Evolutionary conservation across 2,113 vertebrate genomes (phyloP).

Genomic region (Dinomys branickii): DNA sequence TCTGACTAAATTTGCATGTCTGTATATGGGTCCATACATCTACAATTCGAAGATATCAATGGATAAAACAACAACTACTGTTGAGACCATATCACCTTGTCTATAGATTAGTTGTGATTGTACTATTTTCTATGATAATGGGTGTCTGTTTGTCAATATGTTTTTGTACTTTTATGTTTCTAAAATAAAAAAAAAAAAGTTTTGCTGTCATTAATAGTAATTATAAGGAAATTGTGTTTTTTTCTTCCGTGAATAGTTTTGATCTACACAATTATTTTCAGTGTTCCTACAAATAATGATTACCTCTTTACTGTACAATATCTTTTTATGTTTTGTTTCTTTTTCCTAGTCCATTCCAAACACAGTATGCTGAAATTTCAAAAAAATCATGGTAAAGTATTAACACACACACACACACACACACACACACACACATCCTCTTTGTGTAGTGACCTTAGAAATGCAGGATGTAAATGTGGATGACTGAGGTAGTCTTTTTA

Average conservation of each 20-base stretch:
- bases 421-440: background rate
- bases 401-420: background rate
- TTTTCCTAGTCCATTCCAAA: background rate
- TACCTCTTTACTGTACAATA: background rate
- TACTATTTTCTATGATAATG: too few species aligned
- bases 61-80: too few species aligned
- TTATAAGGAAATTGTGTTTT: background rate
- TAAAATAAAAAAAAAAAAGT: too few species aligned
- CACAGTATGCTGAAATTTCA: background rate
- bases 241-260: slow-evolving; percentile 50
- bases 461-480: background rate
- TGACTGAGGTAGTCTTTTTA: background rate
- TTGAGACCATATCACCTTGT: too few species aligned
- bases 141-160: too few species aligned
- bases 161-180: too few species aligned
- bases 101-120: too few species aligned
- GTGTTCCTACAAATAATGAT: background rate
- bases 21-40: too few species aligned
- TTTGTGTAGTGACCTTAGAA: slow-evolving; percentile 46
- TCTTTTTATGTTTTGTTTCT: background rate
- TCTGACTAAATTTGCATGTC: too few species aligned
- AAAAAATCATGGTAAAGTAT: slow-evolving; percentile 26
- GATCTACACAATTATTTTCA: slow-evolving; percentile 13
- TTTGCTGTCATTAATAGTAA: slow-evolving; percentile 18
- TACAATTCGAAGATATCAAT: too few species aligned